phyloP scores from a whole-genome alignment of 2,113 vertebrate species.

The Ancistrus triradiatus region DNA sequence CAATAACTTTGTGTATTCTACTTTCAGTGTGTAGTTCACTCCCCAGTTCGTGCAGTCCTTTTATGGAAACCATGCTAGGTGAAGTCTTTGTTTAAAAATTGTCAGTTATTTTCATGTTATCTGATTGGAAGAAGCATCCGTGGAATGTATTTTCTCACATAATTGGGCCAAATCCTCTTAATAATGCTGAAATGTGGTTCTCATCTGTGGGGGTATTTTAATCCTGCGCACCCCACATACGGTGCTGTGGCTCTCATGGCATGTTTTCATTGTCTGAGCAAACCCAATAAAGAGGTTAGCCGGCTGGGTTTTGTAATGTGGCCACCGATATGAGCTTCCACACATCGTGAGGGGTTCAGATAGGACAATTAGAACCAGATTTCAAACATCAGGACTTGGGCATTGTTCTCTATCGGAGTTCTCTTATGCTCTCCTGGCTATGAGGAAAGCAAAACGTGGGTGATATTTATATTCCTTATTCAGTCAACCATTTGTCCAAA shows the following conservation, averaged over 20 bases:
- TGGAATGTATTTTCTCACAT: conserved; percentile 67
- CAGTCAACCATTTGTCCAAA: too few relatives aligned
- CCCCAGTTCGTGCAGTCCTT: too few relatives aligned
- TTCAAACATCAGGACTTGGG: background rate
- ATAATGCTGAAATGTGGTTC: conserved; percentile 57
- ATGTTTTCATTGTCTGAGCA: conserved; percentile 66
- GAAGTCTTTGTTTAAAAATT: background rate
- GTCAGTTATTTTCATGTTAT: conserved; percentile 23
- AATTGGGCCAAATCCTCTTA: conserved; percentile 66
- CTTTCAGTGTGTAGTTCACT: too few relatives aligned
- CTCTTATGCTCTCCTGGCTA: too few relatives aligned
- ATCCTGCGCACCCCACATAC: conserved; percentile 47
- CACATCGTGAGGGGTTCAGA: conserved; percentile 28
- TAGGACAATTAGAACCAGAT: conserved; percentile 48
- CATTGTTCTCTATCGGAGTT: background rate
- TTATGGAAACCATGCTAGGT: too few relatives aligned
- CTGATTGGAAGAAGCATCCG: conserved; percentile 45
- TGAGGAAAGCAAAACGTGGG: too few relatives aligned
- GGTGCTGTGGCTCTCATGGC: conserved; percentile 56
- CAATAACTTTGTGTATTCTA: too few relatives aligned
- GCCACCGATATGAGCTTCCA: conserved; percentile 38
- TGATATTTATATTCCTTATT: too few relatives aligned
- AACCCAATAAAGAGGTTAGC: conserved; percentile 56
- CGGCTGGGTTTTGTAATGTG: conserved; percentile 42
- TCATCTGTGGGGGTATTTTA: conserved; percentile 62